A percentile compares a stretch with the other conserved stretches of the same genome.
Conservation (phyloP, 2,113 vertebrate genomes). For the Lepus americanus region DNA sequence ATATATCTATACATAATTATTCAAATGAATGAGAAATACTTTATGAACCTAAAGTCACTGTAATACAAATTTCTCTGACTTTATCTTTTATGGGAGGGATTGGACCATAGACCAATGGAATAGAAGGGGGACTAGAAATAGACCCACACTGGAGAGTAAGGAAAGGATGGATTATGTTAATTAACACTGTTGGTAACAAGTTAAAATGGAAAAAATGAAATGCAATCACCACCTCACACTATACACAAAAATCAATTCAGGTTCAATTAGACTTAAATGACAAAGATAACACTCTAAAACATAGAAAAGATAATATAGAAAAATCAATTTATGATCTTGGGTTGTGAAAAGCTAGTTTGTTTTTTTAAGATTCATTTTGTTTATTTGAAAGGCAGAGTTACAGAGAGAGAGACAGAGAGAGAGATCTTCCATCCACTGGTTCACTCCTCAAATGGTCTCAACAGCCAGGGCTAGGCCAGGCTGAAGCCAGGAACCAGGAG, state of each 20-base stretch:
- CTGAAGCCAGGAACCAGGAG: too few species aligned
- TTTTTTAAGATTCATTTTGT: too few species aligned
- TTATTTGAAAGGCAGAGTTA: too few species aligned
- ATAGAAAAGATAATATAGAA: neutral
- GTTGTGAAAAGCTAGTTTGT: neutral
- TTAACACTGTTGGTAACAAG: neutral
- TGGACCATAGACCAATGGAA: neutral
- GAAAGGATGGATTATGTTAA: slow-evolving; percentile 22
- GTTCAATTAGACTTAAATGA: neutral
- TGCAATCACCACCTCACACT: neutral
- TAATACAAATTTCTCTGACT: neutral
- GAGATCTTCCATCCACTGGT: too few species aligned
- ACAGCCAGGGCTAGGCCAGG: too few species aligned
- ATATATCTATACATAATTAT: neutral
- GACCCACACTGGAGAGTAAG: neutral
- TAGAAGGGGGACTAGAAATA: neutral
- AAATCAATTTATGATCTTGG: neutral
- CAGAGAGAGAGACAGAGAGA: too few species aligned
- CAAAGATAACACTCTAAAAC: neutral
- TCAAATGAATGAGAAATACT: neutral
- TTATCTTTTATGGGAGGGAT: neutral
- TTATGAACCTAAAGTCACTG: neutral
- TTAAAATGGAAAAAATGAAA: slow-evolving; percentile 27
- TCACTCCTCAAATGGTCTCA: too few species aligned
- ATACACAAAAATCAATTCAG: neutral